Percentiles rank a stretch among this genome's conserved stretches.
Evolutionary conservation across 2,113 vertebrate genomes (phyloP).

Genomic region (Pan paniscus): DNA sequence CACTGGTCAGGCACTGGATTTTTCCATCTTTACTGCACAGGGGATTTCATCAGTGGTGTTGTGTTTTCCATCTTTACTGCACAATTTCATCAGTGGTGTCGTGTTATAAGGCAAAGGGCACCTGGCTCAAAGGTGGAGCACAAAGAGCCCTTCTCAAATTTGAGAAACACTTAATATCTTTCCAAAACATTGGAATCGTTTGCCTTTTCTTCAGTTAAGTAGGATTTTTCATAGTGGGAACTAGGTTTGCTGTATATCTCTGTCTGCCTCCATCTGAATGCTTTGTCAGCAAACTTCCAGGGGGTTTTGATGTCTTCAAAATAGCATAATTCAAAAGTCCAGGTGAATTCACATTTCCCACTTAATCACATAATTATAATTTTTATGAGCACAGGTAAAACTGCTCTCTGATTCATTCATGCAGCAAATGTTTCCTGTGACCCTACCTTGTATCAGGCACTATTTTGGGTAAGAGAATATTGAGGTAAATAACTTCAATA

Average conservation of each 20-base stretch:
- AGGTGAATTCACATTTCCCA: neutral
- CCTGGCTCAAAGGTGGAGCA: neutral
- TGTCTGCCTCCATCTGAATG: neutral
- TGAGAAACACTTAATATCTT: conserved; percentile 8
- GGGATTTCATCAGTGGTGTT: neutral
- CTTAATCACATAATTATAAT: neutral
- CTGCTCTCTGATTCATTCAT: neutral
- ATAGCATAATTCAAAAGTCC: neutral
- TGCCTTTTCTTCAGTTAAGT: neutral
- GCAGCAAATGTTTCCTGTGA: neutral
- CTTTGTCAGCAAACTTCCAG: neutral
- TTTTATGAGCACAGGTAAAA: neutral
- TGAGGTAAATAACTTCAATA: neutral
- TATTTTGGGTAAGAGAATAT: neutral
- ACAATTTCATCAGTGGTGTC: fast-evolving
- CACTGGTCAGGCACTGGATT: fast-evolving
- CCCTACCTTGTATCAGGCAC: neutral
- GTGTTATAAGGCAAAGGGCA: neutral
- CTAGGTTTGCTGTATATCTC: neutral
- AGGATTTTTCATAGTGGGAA: neutral
- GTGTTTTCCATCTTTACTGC: neutral
- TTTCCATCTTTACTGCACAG: neutral
- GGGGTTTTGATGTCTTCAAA: neutral
- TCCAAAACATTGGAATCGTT: neutral
- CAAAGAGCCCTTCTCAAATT: neutral